These are phyloP conservation scores for Phaenicophaeus curvirostris DNA, from an alignment of 2,797 vertebrate species.

Conservation along the genomic window DNA sequence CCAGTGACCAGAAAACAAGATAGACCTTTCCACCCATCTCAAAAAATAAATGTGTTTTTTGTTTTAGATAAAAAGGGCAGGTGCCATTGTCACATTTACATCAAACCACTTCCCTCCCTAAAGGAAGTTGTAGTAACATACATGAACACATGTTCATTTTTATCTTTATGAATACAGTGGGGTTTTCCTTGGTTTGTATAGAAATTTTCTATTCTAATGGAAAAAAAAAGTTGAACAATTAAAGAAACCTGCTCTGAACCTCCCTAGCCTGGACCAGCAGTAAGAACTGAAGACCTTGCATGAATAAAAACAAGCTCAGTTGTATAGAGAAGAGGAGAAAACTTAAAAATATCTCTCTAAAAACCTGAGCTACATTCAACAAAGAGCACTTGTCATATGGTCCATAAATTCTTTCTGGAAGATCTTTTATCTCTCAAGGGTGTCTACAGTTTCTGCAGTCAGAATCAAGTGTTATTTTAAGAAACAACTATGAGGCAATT, in stretches of 20 bases:
- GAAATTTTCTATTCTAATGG: background rate
- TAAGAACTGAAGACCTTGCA: background rate
- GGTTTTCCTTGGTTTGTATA: background rate
- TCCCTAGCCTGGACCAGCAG: background rate
- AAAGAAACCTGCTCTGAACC: background rate
- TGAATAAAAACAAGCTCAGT: background rate
- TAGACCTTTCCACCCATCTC: background rate
- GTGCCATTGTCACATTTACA: background rate
- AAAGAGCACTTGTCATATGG: background rate
- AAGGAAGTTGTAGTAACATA: background rate
- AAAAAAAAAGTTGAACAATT: background rate
- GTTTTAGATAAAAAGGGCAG: background rate
- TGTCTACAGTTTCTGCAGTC: background rate
- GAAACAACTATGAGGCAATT: background rate
- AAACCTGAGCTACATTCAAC: background rate
- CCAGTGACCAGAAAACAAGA: background rate
- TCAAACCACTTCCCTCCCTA: background rate
- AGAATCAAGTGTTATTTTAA: slow-evolving; percentile 7
- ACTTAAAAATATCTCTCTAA: background rate
- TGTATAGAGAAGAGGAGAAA: background rate
- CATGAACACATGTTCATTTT: background rate
- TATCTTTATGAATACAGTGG: background rate
- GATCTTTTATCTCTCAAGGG: background rate
- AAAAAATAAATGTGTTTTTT: background rate
- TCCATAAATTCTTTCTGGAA: background rate